Evolutionary conservation across 2,888 invertebrate genomes (phyloP).

Genomic region (Macropis europaea): DNA sequence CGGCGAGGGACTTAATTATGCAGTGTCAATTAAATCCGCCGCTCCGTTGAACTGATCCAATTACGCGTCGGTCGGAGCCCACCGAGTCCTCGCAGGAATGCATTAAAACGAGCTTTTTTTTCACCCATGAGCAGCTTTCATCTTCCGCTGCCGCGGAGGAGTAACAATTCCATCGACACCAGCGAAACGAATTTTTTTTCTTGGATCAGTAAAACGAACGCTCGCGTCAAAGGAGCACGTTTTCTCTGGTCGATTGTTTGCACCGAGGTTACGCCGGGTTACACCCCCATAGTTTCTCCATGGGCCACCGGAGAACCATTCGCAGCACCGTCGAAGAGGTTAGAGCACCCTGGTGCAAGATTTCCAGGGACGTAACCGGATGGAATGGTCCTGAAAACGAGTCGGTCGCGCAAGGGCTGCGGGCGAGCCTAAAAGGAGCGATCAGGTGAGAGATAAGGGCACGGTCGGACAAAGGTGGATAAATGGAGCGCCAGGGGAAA

Average conservation of each 20-base stretch:
- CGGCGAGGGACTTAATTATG: slow-evolving; percentile 61
- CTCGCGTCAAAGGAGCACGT: neutral
- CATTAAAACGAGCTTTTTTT: slow-evolving; percentile 1
- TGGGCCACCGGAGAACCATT: slow-evolving; percentile 17
- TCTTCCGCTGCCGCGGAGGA: neutral
- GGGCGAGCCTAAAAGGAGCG: slow-evolving; percentile 3
- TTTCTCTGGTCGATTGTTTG: no score
- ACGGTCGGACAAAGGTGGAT: slow-evolving; percentile 1
- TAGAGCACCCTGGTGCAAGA: slow-evolving; percentile 6
- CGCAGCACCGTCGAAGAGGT: slow-evolving; percentile 1
- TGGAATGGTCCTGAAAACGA: neutral
- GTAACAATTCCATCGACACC: no score
- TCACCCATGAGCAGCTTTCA: neutral
- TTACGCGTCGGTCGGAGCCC: slow-evolving; percentile 41
- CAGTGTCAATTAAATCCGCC: slow-evolving; percentile 64
- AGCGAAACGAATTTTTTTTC: no score
- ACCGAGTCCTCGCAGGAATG: neutral
- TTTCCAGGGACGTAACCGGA: slow-evolving; percentile 8
- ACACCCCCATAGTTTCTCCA: slow-evolving; percentile 18
- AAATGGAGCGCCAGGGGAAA: slow-evolving; percentile 18
- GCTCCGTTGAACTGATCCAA: slow-evolving; percentile 60
- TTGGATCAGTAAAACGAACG: no score
- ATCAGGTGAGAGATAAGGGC: slow-evolving; percentile 34
- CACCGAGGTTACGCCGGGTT: neutral
- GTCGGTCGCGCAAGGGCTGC: neutral